Evolutionary conservation across 2,113 vertebrate species (phyloP).

Genomic region (Psilopsiagon aymara): DNA sequence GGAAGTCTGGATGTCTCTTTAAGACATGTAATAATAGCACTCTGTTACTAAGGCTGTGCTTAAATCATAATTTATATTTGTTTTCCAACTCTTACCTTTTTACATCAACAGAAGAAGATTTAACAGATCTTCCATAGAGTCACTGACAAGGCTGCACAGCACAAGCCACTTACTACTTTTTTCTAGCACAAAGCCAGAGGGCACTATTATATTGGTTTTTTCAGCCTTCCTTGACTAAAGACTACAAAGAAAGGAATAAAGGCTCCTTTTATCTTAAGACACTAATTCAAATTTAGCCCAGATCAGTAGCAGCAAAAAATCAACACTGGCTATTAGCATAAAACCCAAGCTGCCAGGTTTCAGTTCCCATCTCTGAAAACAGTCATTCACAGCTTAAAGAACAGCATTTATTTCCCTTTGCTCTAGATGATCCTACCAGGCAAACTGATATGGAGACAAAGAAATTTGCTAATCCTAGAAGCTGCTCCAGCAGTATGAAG

Average conservation of each 20-base stretch:
- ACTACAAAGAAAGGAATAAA: slow-evolving; percentile 4
- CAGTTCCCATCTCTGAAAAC: background rate
- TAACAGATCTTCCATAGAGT: background rate
- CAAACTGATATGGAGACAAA: background rate
- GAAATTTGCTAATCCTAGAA: background rate
- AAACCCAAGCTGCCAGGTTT: background rate
- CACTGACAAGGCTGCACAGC: background rate
- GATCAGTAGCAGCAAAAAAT: background rate
- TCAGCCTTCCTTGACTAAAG: background rate
- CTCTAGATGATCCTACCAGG: background rate
- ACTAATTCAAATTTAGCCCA: background rate
- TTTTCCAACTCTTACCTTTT: background rate
- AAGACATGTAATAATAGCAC: background rate
- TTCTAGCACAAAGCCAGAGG: slow-evolving; percentile 49
- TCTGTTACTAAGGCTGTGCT: background rate
- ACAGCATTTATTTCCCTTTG: background rate
- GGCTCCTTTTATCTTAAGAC: background rate
- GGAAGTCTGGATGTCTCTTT: background rate
- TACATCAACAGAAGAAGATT: background rate
- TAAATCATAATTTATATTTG: background rate
- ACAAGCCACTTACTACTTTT: background rate
- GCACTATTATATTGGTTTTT: slow-evolving; percentile 7
- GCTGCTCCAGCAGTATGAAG: background rate
- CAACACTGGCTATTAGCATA: background rate
- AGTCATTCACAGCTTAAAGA: background rate